Evolutionary conservation across 2,888 invertebrate genomes (phyloP).

Genomic region (Dinocampus coccinellae): DNA sequence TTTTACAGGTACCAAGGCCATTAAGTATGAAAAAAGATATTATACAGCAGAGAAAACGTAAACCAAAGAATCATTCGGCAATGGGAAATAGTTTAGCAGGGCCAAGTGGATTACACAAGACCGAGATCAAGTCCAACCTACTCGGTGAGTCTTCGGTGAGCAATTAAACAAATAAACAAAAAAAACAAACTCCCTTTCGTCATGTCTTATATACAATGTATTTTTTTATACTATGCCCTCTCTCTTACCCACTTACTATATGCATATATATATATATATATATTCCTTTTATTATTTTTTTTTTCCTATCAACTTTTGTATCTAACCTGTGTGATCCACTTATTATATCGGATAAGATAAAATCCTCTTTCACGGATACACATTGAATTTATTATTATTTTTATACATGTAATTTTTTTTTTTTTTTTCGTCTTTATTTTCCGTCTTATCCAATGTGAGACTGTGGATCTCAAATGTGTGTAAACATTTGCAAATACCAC

Average conservation of each 20-base stretch:
- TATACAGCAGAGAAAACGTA: slow-evolving; percentile 96
- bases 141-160: slow-evolving; percentile 68
- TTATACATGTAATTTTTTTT: too few species aligned
- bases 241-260: too few species aligned
- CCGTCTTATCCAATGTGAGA: neutral
- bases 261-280: slow-evolving; percentile 6
- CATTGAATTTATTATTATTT: too few species aligned
- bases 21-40: slow-evolving; percentile 99
- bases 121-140: slow-evolving; percentile 65
- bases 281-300: slow-evolving; percentile 17
- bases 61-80: slow-evolving; percentile 77
- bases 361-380: neutral
- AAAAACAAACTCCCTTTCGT: neutral
- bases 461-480: neutral
- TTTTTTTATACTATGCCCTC: too few species aligned
- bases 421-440: neutral
- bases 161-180: slow-evolving; percentile 46
- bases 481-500: slow-evolving; percentile 1
- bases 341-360: slow-evolving; percentile 8
- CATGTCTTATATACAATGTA: too few species aligned
- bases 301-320: neutral
- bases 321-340: slow-evolving; percentile 21
- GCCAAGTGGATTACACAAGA: slow-evolving; percentile 62
- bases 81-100: slow-evolving; percentile 56
- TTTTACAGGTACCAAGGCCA: slow-evolving; percentile 88